These are phyloP conservation scores for Myripristis murdjan DNA, from an alignment of 2,797 vertebrate genomes.

Conservation along the genomic window DNA sequence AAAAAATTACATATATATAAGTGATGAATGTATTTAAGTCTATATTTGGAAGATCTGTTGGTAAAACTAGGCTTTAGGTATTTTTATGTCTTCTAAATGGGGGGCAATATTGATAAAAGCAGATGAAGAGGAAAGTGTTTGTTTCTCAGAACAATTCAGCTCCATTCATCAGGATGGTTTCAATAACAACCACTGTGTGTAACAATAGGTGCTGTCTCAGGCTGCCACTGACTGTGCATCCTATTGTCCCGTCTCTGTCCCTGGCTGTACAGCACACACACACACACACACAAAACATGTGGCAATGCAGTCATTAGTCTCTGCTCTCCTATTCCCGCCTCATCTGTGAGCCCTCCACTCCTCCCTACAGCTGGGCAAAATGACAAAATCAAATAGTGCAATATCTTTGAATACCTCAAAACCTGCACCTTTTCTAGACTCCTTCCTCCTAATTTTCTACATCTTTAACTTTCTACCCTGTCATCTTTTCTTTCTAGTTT, in stretches of 20 bases:
- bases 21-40: too few relatives aligned
- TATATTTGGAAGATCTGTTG: too few relatives aligned
- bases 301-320: constrained; percentile 47
- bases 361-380: too few relatives aligned
- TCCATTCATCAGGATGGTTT: constrained; percentile 48
- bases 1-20: too few relatives aligned
- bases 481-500: neutral
- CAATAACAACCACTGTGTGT: constrained; percentile 27
- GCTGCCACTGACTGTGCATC: constrained; percentile 54
- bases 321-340: constrained; percentile 50
- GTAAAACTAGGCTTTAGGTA: too few relatives aligned
- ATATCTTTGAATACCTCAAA: too few relatives aligned
- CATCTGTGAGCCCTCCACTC: constrained; percentile 22
- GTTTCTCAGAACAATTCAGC: constrained; percentile 41
- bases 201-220: constrained; percentile 76
- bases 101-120: too few relatives aligned
- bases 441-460: neutral
- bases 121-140: too few relatives aligned
- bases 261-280: constrained; percentile 41
- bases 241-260: constrained; percentile 64
- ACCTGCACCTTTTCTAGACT: neutral
- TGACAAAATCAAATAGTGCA: too few relatives aligned
- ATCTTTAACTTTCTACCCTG: neutral
- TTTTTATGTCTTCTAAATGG: too few relatives aligned
- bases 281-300: constrained; percentile 23